Base-by-base conservation (phyloP, 2,113 vertebrate genomes). In the Arenaria interpres region DNA sequence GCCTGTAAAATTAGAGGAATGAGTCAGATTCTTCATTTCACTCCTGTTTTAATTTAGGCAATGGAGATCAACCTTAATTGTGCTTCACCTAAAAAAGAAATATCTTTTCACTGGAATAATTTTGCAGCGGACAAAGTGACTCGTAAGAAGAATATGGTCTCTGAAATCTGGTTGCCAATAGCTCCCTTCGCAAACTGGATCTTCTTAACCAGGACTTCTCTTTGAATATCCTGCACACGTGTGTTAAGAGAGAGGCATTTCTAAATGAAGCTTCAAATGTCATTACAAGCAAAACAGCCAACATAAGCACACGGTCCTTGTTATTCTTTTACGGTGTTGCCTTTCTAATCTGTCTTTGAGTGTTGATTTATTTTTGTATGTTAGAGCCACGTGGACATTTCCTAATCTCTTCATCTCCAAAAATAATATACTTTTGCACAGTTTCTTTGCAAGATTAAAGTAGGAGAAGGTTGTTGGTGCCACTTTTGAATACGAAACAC, bases 1-100 rank as follows among this genome's bases (percentile, higher is more conserved):
- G 97, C 97, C 96, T 96, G 95, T 96, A 98, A 98, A 98, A 98
- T 98, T 98, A 98, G 97, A 98, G 98, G 97, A 98, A 98, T 96
- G 97, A 98, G 97, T 98, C 97, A 98, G 97, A 96, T 97, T 98
- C 97, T 98, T 97, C 96, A 97, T 98, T 98, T 98, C 97, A 97
- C 89, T 97, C 88, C 89, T 97, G 86, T 96, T 98, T 97, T 95
- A 97, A 98, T 98, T 98, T 97, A 96, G 97, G 96, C 60, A 41
- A 96, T 97, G 81, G 80, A 97, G 94, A 96, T 97, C 85, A 97
- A 97, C 79, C 91, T 98, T 98, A 97, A 98, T 97, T 98, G 96
- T 95, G 85, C 28, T 96, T 98, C 96, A 95, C 91, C 94, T 93
- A 41, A 87, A 71, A 76, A 85, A 63, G 59, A 63, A 94, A 62